These are phyloP conservation scores for Bombus terrestris DNA, from an alignment of 1,140 invertebrate genomes.

Conservation along the genomic window DNA sequence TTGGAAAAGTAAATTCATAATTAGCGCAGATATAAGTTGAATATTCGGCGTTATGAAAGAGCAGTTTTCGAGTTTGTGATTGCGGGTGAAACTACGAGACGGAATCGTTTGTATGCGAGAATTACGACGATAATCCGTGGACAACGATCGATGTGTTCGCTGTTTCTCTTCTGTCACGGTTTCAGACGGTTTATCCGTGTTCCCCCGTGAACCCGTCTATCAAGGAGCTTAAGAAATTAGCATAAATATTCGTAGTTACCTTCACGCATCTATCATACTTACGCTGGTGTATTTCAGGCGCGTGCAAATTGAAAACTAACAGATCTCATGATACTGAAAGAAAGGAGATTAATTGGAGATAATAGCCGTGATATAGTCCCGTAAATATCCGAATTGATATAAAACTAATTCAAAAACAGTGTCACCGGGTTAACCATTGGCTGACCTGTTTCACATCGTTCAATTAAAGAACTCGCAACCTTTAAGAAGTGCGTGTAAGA, in stretches of 20 bases:
- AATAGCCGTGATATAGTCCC: neutral
- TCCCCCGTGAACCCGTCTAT: constrained; percentile 37
- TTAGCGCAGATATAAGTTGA: neutral
- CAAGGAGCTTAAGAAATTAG: constrained; percentile 48
- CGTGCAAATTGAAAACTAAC: constrained; percentile 45
- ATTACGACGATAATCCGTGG: constrained; percentile 46
- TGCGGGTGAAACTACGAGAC: constrained; percentile 1
- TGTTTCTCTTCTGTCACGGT: constrained; percentile 44
- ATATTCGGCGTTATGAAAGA: neutral
- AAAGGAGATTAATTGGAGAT: neutral
- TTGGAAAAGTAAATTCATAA: neutral
- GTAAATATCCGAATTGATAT: neutral
- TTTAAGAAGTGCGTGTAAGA: neutral
- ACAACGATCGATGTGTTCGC: constrained; percentile 47
- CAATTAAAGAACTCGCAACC: neutral
- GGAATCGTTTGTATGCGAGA: constrained; percentile 31
- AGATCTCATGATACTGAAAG: constrained; percentile 22
- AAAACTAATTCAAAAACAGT: neutral
- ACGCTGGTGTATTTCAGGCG: neutral
- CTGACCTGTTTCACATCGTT: neutral
- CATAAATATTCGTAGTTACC: constrained; percentile 49
- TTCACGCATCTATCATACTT: constrained; percentile 43
- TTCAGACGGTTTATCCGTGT: constrained; percentile 29
- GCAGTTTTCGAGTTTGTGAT: neutral
- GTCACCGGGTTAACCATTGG: neutral